Conservation (phyloP, 2,113 vertebrate species). For the Calonectris borealis region DNA sequence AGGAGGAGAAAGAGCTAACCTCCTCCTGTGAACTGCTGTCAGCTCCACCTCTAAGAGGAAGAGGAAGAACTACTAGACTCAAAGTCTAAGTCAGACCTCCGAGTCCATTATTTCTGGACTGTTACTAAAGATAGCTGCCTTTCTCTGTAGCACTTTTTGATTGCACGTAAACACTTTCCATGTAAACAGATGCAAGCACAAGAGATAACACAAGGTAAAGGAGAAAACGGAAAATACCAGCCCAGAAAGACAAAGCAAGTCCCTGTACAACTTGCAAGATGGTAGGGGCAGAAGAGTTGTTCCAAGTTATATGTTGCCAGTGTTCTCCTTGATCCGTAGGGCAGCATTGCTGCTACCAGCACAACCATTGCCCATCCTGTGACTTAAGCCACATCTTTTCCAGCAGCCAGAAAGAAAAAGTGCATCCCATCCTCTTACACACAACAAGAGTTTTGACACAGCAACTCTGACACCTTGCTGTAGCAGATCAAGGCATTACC, state of each 20-base stretch:
- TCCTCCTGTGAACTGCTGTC: background rate
- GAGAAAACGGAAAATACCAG: background rate
- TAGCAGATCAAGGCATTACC: background rate
- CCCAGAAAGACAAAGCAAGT: background rate
- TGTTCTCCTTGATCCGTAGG: background rate
- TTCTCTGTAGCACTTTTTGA: background rate
- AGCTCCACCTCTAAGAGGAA: background rate
- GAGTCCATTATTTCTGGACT: background rate
- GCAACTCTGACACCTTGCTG: background rate
- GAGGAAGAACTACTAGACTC: background rate
- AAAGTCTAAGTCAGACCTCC: background rate
- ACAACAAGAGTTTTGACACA: background rate
- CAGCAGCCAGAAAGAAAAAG: background rate
- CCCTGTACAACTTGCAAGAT: background rate
- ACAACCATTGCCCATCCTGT: rapidly evolving
- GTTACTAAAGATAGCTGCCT: background rate
- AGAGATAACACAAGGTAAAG: background rate
- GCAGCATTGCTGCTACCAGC: background rate
- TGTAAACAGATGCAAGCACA: rapidly evolving
- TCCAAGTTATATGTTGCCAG: background rate
- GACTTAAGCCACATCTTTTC: background rate
- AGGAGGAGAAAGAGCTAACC: background rate
- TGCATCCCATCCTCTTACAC: background rate
- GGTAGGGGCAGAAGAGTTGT: background rate
- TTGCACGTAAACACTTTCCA: rapidly evolving